Base-by-base conservation (phyloP, 2,113 vertebrate genomes). In the human (Homo sapiens) region DNA sequence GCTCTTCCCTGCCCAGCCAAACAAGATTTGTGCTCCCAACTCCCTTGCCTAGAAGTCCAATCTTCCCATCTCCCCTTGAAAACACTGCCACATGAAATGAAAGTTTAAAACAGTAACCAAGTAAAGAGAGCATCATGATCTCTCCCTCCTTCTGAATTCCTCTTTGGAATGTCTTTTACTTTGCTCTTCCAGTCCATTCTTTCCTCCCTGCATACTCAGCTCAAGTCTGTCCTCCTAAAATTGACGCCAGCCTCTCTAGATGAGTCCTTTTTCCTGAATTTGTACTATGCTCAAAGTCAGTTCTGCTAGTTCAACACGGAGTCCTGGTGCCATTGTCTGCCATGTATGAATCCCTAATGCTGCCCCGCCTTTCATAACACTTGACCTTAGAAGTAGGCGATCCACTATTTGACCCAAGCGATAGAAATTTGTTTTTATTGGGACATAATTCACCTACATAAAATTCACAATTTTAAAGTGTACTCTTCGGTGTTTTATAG, bases 281-380 rank as follows among this genome's bases (percentile, higher is more conserved):
- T 0, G 1, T 38, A 52, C 9, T 72, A 6, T 0, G 17, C 22
- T 89, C 59, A 25, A 1, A 10, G 38, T 32, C 61, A 2, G 0
- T 32, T 38, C 35, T 16, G 32, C 8, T 8, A 12, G 35, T 20
- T 5, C 9, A 12, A 45, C 3, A 2, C 16, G 35, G 27, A 20
- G 0, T 23, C 3, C 4, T 8, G 9, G 43, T 0, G 0, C 38
- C n/a, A 5, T 8, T 20, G 32, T 5, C 4, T 17, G 1, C 64
- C 64, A 50, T 8, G 32, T 70, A 40, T 17, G 4, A 89, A 32
- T 27, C 50, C 22, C 59, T 52, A 22, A 30, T 27, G 35, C 2
- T 23, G 22, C 50, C 81, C 80, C 38, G 38, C n/a, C 55, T 82
- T 78, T 57, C 20, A 16, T 10, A 79, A 35, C 0, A 48, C 35